Percentiles rank a stretch among this genome's conserved stretches.
These are phyloP conservation scores for Netelia inedita DNA, from an alignment of 2,888 invertebrate species.

Conservation along the genomic window DNA sequence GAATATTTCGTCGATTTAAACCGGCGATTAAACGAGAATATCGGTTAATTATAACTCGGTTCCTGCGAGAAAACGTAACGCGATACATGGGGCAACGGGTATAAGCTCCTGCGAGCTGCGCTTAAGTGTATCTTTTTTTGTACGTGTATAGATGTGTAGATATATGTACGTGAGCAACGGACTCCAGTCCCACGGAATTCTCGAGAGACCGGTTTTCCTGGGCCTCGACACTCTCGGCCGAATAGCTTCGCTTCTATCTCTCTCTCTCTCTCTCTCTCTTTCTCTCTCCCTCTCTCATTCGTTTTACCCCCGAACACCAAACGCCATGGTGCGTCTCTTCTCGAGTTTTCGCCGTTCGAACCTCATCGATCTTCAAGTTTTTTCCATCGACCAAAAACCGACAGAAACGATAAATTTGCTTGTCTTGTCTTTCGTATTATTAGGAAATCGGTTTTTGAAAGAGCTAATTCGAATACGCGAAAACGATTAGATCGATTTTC, in stretches of 20 bases:
- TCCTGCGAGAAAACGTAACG: conserved; percentile 47
- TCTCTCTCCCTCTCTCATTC: conserved; percentile 8
- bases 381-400: not conserved
- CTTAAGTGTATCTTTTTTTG: not conserved
- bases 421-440: not conserved
- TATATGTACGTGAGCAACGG: conserved; percentile 31
- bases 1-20: conserved; percentile 14
- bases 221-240: conserved; percentile 51
- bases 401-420: not conserved
- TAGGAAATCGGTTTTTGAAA: conserved; percentile 16
- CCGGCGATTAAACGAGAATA: conserved; percentile 52
- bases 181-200: conserved; percentile 66
- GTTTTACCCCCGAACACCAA: not conserved
- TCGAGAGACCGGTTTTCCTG: conserved; percentile 64
- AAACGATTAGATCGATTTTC: not conserved
- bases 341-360: not conserved
- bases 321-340: not conserved
- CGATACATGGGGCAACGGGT: conserved; percentile 45
- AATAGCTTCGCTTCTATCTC: conserved; percentile 46
- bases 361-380: not conserved
- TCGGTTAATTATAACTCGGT: conserved; percentile 59
- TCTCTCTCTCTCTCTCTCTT: conserved; percentile 23
- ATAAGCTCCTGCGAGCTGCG: conserved; percentile 6
- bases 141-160: not conserved
- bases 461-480: conserved; percentile 14